Conservation (phyloP, 2,797 vertebrate genomes). For the Hippoglossus hippoglossus region DNA sequence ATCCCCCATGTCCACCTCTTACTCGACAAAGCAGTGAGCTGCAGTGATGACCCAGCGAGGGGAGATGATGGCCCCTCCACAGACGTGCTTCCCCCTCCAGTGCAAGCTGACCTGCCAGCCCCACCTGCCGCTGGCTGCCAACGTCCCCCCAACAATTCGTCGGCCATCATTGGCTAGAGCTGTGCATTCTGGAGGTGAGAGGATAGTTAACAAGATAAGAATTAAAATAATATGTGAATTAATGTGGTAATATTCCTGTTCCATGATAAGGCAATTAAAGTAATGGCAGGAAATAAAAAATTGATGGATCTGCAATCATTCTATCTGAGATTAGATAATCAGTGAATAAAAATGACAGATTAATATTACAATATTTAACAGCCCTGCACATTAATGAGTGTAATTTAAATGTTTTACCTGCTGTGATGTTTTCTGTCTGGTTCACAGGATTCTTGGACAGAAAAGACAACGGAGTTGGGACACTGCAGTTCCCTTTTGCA, state of each 20-base stretch:
- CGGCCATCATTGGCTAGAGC: slow-evolving; percentile 18
- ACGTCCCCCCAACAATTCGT: slow-evolving; percentile 79
- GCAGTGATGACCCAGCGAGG: slow-evolving; percentile 84
- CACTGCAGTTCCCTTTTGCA: slow-evolving; percentile 67
- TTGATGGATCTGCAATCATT: slow-evolving; percentile 24
- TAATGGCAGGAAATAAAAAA: not conserved
- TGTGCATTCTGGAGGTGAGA: slow-evolving; percentile 65
- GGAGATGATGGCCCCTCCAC: slow-evolving; percentile 82
- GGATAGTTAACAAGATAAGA: not conserved
- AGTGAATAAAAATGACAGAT: slow-evolving; percentile 4
- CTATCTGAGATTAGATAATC: slow-evolving; percentile 1
- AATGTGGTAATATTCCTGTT: not conserved
- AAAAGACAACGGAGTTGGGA: slow-evolving; percentile 38
- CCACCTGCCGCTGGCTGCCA: slow-evolving; percentile 71
- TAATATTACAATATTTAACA: not conserved
- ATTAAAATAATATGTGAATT: not conserved
- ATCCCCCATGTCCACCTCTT: slow-evolving; percentile 59
- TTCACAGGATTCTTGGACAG: slow-evolving; percentile 65
- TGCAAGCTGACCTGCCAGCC: slow-evolving; percentile 85
- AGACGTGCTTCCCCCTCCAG: slow-evolving; percentile 81
- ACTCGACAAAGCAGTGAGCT: slow-evolving; percentile 86
- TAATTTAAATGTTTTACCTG: slow-evolving; percentile 55
- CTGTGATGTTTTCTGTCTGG: slow-evolving; percentile 61
- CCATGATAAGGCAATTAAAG: rapidly evolving
- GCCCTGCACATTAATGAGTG: not conserved